phyloP scores from a whole-genome alignment of 2,888 invertebrate species.

The Synanthedon myopaeformis region DNA sequence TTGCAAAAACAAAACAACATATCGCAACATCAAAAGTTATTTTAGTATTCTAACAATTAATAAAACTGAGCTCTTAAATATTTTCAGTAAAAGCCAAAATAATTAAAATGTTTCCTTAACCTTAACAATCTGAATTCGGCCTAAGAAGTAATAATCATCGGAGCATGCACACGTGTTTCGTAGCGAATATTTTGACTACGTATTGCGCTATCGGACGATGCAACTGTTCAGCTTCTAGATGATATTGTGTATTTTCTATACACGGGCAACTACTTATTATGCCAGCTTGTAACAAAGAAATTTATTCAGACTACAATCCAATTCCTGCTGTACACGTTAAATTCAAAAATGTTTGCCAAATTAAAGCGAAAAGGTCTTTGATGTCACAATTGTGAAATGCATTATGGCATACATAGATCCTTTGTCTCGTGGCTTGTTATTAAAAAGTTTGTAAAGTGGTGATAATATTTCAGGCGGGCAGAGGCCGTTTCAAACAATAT shows the following conservation, averaged over 20 bases:
- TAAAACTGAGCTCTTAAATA: too few relatives aligned
- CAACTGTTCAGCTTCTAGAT: slow-evolving; percentile 9
- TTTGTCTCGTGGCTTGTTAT: slow-evolving; percentile 13
- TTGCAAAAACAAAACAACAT: too few relatives aligned
- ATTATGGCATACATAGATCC: background rate
- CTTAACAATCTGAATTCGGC: slow-evolving; percentile 8
- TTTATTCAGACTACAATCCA: slow-evolving; percentile 37
- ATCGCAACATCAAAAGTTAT: too few relatives aligned
- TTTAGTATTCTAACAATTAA: too few relatives aligned
- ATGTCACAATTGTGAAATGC: background rate
- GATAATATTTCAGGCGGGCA: slow-evolving; percentile 24
- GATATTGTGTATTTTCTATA: slow-evolving; percentile 30
- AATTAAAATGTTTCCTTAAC: too few relatives aligned
- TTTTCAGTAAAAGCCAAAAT: too few relatives aligned
- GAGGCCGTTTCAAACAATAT: slow-evolving; percentile 22
- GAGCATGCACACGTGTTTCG: slow-evolving; percentile 48
- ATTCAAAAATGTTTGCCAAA: background rate
- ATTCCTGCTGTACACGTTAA: background rate
- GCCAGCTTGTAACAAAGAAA: slow-evolving; percentile 40
- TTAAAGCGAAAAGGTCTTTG: background rate
- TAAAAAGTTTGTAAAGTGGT: slow-evolving; percentile 26
- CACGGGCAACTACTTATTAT: slow-evolving; percentile 44
- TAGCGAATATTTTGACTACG: slow-evolving; percentile 38
- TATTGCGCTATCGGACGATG: slow-evolving; percentile 24
- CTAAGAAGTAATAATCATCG: slow-evolving; percentile 57